Conservation (phyloP, 1,140 invertebrate species). For the Macrobrachium nipponense region DNA sequence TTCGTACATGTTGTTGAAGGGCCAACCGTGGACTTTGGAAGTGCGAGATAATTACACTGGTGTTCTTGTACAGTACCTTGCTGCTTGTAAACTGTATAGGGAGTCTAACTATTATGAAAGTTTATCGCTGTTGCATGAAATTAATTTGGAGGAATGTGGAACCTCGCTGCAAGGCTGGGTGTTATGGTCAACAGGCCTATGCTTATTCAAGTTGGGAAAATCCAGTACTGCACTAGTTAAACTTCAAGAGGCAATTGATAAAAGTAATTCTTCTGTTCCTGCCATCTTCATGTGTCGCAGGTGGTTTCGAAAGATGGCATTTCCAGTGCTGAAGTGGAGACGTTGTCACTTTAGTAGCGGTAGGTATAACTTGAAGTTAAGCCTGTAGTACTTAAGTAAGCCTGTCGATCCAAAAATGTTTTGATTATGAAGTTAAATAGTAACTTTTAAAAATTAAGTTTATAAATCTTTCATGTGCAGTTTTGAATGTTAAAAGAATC, state of each 20-base stretch:
- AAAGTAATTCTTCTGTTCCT: constrained; percentile 3
- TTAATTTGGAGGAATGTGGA: constrained; percentile 3
- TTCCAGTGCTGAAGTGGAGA: constrained; percentile 23
- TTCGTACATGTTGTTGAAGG: constrained; percentile 2
- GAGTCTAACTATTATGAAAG: constrained; percentile 8
- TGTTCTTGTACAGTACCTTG: neutral
- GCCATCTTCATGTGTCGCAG: constrained; percentile 37
- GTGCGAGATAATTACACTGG: constrained; percentile 4
- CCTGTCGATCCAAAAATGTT: no score
- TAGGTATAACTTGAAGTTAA: constrained; percentile 3
- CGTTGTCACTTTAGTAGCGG: constrained; percentile 7
- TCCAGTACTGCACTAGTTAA: constrained; percentile 39
- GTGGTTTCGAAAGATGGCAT: neutral
- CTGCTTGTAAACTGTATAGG: constrained; percentile 15
- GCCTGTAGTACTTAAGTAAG: no score
- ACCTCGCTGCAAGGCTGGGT: constrained; percentile 29
- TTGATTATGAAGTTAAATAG: no score
- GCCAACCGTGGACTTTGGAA: neutral
- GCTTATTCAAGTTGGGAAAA: constrained; percentile 26
- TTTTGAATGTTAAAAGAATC: neutral
- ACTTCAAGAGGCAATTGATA: constrained; percentile 39
- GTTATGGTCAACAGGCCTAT: constrained; percentile 24
- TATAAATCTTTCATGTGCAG: neutral
- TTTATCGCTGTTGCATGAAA: neutral
- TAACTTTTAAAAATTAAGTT: no score